These are phyloP conservation scores for Netta rufina DNA, from an alignment of 2,797 vertebrate genomes.

Conservation along the genomic window DNA sequence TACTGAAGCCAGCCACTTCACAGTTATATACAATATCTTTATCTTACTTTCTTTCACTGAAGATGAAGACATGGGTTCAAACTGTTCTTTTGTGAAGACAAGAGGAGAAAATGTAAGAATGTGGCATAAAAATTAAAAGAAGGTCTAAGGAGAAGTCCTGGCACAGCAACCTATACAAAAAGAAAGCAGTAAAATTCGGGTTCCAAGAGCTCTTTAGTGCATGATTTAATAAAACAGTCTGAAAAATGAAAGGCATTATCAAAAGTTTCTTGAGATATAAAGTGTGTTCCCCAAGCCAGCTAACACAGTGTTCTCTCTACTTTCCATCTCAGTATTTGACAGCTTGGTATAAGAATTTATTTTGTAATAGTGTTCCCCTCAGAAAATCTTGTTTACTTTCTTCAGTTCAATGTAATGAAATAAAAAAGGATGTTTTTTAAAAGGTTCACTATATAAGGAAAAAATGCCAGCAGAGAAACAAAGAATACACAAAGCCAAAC, in stretches of 20 bases:
- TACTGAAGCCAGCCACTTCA: slow-evolving; percentile 8
- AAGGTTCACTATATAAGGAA: not conserved
- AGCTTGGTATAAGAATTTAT: not conserved
- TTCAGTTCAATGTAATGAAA: not conserved
- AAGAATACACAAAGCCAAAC: not conserved
- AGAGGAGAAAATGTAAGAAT: not conserved
- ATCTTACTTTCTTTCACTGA: not conserved
- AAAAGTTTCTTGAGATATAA: not conserved
- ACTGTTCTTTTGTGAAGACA: not conserved
- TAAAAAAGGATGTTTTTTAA: not conserved
- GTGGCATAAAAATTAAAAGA: slow-evolving; percentile 3
- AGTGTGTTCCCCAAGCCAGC: not conserved
- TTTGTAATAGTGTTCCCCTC: not conserved
- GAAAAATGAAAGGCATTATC: not conserved
- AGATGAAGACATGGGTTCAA: not conserved
- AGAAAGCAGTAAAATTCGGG: not conserved
- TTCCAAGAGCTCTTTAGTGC: not conserved
- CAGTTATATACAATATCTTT: not conserved
- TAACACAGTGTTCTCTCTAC: not conserved
- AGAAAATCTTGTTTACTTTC: slow-evolving; percentile 2
- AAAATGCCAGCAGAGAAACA: not conserved
- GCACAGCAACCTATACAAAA: not conserved
- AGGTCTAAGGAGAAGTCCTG: not conserved
- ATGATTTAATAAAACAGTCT: not conserved
- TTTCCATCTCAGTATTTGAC: not conserved